Conservation (phyloP, 2,113 vertebrate species). For the Erythrocebus patas region DNA sequence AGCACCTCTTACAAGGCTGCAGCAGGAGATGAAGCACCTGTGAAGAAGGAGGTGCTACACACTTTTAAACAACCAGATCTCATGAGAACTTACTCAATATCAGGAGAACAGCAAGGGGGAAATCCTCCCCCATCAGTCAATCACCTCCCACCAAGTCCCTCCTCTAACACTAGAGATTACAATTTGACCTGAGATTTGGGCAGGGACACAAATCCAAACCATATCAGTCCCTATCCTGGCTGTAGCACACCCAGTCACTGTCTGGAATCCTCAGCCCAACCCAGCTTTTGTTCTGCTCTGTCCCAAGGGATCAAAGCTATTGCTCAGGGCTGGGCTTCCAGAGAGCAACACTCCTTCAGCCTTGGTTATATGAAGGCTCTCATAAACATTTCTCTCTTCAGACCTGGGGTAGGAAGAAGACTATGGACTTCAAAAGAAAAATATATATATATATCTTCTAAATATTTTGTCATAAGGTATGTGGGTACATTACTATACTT, state of each 20-base stretch:
- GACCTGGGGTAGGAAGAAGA: background rate
- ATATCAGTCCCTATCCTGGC: background rate
- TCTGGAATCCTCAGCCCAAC: background rate
- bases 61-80: too few species aligned
- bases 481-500: background rate
- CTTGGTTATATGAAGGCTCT: background rate
- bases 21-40: too few species aligned
- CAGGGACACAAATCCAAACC: background rate
- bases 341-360: too few species aligned
- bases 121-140: too few species aligned
- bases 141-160: too few species aligned
- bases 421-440: background rate
- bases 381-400: background rate
- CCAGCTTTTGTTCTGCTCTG: background rate
- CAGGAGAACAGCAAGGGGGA: too few species aligned
- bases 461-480: background rate
- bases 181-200: too few species aligned
- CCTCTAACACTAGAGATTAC: too few species aligned
- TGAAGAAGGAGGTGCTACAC: too few species aligned
- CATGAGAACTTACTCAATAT: too few species aligned
- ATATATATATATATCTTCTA: background rate
- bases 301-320: background rate
- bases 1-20: too few species aligned
- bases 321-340: background rate
- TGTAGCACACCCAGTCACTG: background rate